Base-by-base conservation (phyloP, 2,888 invertebrate genomes). In the Polia nebulosa region DNA sequence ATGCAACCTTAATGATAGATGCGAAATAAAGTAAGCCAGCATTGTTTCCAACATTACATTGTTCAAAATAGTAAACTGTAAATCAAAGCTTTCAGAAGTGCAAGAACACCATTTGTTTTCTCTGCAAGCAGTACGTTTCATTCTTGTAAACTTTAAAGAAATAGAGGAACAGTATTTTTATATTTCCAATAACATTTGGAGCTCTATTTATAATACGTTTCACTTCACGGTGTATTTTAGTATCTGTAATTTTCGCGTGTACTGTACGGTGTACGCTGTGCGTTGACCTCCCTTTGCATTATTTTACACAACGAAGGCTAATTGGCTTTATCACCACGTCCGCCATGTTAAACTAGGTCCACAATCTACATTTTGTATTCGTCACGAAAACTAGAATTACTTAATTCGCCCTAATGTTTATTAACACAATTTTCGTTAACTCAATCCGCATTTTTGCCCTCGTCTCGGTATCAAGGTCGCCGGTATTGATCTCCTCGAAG, bases 261-360 rank as follows among this genome's bases (percentile, higher is more conserved):
- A 51, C 58, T 25, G 55, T 52, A 34, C 17, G 29, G 64, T 84
- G 76, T 71, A 34, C 17, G 29, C 67, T 84, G 76, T 71, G 57
- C 74, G 78, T 83, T 78, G 83, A 81, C 83, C 79, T 77, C 71
- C 71, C 66, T 70, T 73, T 73, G 52, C 65, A 78, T 79, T 75
- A 82, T 83, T 86, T 83, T 72, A 74, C 76, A 79, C 78, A 81
- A 74, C 64, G 65, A 82, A 73, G 58, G 63, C 72, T 87, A 88
- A 88, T 88, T 88, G 81, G 79, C 76, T 82, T 76, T 83, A 87
- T 85, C 80, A 80, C 65, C 76, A 70, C 82, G 72, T 87, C 86
- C 88, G 81, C 60, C 63, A 60, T 57, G 67, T 71, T 81, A 59
- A 69, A 72, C 67, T 72, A 77, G 60, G 20, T 52, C 47, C 45